phyloP scores from a whole-genome alignment of 2,797 vertebrate genomes.

The Alfaro cultratus region DNA sequence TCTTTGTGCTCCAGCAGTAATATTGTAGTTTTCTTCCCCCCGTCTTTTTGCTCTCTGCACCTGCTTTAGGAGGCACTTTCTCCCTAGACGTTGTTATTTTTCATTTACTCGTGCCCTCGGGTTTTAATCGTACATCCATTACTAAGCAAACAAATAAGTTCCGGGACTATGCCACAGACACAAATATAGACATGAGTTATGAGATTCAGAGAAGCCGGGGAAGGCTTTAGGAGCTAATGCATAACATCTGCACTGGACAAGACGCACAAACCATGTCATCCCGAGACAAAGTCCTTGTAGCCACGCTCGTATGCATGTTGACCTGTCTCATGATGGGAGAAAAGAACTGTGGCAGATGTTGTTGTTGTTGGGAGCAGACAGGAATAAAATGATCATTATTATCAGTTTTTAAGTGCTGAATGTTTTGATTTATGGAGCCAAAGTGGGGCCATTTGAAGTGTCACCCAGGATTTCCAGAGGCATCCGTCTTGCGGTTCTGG shows the following conservation, averaged over 20 bases:
- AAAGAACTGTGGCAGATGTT: constrained; percentile 36
- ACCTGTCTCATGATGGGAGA: constrained; percentile 43
- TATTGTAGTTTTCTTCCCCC: constrained; percentile 66
- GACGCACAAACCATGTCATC: constrained; percentile 58
- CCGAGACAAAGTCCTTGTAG: constrained; percentile 45
- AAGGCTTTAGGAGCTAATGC: constrained; percentile 76
- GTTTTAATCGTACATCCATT: constrained; percentile 82
- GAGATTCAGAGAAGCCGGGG: constrained; percentile 76
- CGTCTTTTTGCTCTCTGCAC: constrained; percentile 61
- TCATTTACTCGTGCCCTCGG: constrained; percentile 84
- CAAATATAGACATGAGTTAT: constrained; percentile 86
- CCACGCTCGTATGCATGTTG: constrained; percentile 39
- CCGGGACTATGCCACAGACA: constrained; percentile 79
- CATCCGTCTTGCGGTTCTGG: constrained; percentile 90
- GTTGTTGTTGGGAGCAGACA: constrained; percentile 23
- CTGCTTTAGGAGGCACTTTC: constrained; percentile 77
- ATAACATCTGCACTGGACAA: constrained; percentile 79
- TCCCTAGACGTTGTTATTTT: constrained; percentile 81
- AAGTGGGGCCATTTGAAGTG: constrained; percentile 87
- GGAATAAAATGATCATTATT: constrained; percentile 82
- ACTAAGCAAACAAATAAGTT: constrained; percentile 86
- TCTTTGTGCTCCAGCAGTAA: constrained; percentile 67
- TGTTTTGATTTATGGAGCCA: constrained; percentile 88
- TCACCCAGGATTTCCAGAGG: constrained; percentile 88
- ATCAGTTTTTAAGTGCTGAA: constrained; percentile 86